Evolutionary conservation across 1,140 invertebrate species (phyloP).

Genomic region (Euwallacea similis): DNA sequence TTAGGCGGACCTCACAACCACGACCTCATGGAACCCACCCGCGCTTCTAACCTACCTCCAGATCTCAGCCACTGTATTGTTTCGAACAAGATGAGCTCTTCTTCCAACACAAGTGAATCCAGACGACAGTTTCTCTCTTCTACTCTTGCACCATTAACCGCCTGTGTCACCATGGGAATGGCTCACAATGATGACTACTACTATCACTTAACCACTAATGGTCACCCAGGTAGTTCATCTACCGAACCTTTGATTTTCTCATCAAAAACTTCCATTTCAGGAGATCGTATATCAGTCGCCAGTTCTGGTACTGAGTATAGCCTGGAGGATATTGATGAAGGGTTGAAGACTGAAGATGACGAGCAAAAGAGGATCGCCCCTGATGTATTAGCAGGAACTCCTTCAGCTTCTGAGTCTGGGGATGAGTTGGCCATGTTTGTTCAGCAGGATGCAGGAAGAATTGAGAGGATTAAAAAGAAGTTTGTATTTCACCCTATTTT

Average conservation of each 20-base stretch:
- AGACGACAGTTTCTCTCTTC: constrained; percentile 75
- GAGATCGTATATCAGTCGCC: constrained; percentile 57
- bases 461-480: constrained; percentile 77
- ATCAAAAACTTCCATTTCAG: constrained; percentile 42
- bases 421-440: constrained; percentile 84
- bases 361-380: constrained; percentile 62
- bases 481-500: constrained; percentile 46
- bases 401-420: constrained; percentile 54
- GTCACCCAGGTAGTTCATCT: constrained; percentile 43
- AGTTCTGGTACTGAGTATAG: constrained; percentile 63
- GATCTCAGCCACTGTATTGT: constrained; percentile 61
- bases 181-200: constrained; percentile 71
- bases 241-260: background rate
- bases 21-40: constrained; percentile 44
- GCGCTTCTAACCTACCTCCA: constrained; percentile 51
- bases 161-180: constrained; percentile 66
- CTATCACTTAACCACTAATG: constrained; percentile 53
- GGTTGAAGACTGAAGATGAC: constrained; percentile 54
- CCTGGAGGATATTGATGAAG: constrained; percentile 68
- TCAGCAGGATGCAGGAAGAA: constrained; percentile 76
- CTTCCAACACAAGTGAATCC: constrained; percentile 54
- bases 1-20: constrained; percentile 42
- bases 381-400: constrained; percentile 76
- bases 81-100: constrained; percentile 32
- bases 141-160: constrained; percentile 71